Evolutionary conservation across 2,113 vertebrate genomes (phyloP), one percentile per base, ranked within the genome.

Genomic region (Prinia subflava): DNA sequence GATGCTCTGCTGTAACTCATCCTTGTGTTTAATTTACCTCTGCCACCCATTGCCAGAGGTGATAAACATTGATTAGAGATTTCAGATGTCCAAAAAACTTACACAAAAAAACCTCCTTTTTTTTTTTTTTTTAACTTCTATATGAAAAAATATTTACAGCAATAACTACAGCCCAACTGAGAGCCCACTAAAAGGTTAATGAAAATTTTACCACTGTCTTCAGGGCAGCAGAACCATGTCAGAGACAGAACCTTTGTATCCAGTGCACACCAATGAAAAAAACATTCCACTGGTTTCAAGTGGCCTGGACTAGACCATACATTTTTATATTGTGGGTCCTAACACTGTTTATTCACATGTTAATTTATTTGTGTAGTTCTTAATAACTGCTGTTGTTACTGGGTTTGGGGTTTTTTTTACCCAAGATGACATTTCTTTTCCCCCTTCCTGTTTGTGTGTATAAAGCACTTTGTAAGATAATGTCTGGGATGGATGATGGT

Each of bases 361-460:
- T 42, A 52, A 77, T 46, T 42, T 37, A 3, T 63, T 67, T n/a
- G 9, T 73, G 7, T 47, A 62, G 15, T 23, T 69, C 53, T 60
- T 56, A 57, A 27, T 10, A 70, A 71, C 19, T 82, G 8, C 10
- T 75, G 68, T 78, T 35, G 4, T 35, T 78, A 20, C 8, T 41
- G 23, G 1, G 6, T 53, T 42, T 41, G 20, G 2, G 0, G 31
- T 9, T 0, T 10, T 10, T 83, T 68, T 88, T 21, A 42, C 30
- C 6, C 9, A 47, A 59, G 10, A 15, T 30, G 13, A 25, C 5
- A 31, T 71, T 75, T 80, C 31, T 86, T 63, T 52, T 13, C 17
- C 12, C 25, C 17, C 5, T 44, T 78, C 17, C 30, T 75, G 19
- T 63, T 50, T 28, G 30, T 78, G 7, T 24, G 16, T 30, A 9